Conservation (phyloP, 2,113 vertebrate genomes). For the Heterotilapia buettikoferi region DNA sequence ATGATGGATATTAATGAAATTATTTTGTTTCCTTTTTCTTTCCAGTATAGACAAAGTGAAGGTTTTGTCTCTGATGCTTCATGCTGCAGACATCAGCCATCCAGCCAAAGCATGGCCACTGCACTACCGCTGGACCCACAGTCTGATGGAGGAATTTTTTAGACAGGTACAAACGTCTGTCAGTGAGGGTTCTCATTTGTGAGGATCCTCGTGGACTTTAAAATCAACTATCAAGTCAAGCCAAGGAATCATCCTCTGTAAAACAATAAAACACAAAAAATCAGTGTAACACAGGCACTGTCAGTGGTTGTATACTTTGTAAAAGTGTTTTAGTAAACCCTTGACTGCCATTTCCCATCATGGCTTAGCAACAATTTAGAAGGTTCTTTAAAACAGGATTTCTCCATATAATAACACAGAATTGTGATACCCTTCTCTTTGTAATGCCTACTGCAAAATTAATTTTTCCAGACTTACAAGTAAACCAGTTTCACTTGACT, state of each 20-base stretch:
- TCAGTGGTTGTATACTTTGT: background rate
- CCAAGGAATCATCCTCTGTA: background rate
- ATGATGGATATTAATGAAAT: background rate
- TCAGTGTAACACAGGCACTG: background rate
- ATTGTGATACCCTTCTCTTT: background rate
- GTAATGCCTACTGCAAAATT: background rate
- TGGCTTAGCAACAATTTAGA: background rate
- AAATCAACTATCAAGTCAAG: background rate
- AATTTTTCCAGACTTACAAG: background rate
- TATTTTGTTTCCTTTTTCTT: background rate
- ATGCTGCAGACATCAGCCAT: slow-evolving; percentile 97
- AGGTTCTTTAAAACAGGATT: background rate
- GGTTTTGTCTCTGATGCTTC: slow-evolving; percentile 95
- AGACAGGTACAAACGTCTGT: slow-evolving; percentile 72
- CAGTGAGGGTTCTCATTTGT: background rate
- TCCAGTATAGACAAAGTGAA: slow-evolving; percentile 85
- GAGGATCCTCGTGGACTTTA: background rate
- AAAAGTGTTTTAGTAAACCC: background rate
- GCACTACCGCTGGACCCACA: slow-evolving; percentile 93
- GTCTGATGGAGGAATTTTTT: slow-evolving; percentile 98
- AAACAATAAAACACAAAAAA: background rate
- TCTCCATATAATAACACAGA: background rate
- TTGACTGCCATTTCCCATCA: background rate
- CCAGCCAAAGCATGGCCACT: slow-evolving; percentile 92
- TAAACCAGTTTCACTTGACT: background rate